A percentile compares a stretch with the other conserved stretches of the same genome.
Evolutionary conservation across 2,797 vertebrate species (phyloP).

Genomic region (Propithecus perrieri): DNA sequence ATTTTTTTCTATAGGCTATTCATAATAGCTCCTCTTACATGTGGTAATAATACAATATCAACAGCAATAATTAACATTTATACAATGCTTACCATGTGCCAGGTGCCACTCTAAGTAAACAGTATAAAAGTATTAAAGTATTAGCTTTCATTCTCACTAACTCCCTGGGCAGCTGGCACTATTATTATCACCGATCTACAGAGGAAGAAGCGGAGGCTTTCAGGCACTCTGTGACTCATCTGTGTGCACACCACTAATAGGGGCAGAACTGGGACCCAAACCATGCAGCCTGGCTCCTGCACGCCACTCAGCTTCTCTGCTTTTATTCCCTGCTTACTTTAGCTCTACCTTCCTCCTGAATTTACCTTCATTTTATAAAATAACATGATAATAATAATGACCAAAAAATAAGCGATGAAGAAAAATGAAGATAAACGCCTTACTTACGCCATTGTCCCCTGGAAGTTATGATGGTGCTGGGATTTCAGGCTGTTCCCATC

Average conservation of each 20-base stretch:
- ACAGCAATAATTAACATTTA: too few relatives aligned
- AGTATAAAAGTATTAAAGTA: rapidly evolving
- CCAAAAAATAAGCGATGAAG: not conserved
- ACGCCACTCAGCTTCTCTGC: not conserved
- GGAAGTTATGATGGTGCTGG: rapidly evolving
- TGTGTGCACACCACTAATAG: rapidly evolving
- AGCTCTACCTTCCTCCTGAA: not conserved
- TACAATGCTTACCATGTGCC: rapidly evolving
- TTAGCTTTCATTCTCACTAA: rapidly evolving
- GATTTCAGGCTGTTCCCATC: rapidly evolving
- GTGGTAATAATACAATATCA: not conserved
- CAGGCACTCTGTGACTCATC: rapidly evolving
- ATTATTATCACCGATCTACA: rapidly evolving
- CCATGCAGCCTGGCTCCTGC: not conserved
- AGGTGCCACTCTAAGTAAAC: not conserved
- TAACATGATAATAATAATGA: not conserved
- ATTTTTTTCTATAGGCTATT: not conserved
- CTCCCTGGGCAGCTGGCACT: rapidly evolving
- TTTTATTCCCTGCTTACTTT: not conserved
- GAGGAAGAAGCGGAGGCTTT: rapidly evolving
- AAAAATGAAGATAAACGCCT: not conserved
- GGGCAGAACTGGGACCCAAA: not conserved
- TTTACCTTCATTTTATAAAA: not conserved
- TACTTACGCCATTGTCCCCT: not conserved
- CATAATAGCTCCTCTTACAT: not conserved